These are phyloP conservation scores for Leptinotarsa haldemani DNA, from an alignment of 2,888 invertebrate genomes.

Conservation along the genomic window DNA sequence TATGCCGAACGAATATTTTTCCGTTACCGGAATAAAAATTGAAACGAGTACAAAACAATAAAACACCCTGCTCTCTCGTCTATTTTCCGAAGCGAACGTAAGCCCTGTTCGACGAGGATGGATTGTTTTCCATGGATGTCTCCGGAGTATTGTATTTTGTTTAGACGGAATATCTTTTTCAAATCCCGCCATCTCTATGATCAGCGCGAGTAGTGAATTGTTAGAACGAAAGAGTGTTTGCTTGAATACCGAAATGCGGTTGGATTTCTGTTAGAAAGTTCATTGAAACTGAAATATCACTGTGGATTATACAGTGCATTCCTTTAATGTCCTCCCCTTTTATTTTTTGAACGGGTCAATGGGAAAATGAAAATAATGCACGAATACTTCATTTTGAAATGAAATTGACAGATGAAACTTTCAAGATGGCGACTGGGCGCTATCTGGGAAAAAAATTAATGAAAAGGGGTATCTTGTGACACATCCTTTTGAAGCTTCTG, in stretches of 20 bases:
- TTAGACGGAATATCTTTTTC: constrained; percentile 21
- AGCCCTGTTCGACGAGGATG: constrained; percentile 19
- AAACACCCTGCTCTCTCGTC: constrained; percentile 7
- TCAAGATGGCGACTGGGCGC: too few relatives aligned
- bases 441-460: too few relatives aligned
- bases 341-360: too few relatives aligned
- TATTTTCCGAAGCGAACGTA: constrained; percentile 17
- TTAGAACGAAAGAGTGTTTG: background rate
- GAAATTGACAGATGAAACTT: too few relatives aligned
- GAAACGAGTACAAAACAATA: constrained; percentile 15
- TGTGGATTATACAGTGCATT: too few relatives aligned
- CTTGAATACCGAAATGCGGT: background rate
- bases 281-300: background rate
- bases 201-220: constrained; percentile 18
- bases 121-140: constrained; percentile 28
- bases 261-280: background rate
- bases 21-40: constrained; percentile 14
- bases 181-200: constrained; percentile 6
- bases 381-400: too few relatives aligned
- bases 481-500: too few relatives aligned
- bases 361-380: too few relatives aligned
- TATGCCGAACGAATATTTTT: constrained; percentile 7
- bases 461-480: too few relatives aligned
- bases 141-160: constrained; percentile 23
- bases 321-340: too few relatives aligned